phyloP scores from a whole-genome alignment of 2,888 invertebrate species.

The Lepeophtheirus nordmannii region DNA sequence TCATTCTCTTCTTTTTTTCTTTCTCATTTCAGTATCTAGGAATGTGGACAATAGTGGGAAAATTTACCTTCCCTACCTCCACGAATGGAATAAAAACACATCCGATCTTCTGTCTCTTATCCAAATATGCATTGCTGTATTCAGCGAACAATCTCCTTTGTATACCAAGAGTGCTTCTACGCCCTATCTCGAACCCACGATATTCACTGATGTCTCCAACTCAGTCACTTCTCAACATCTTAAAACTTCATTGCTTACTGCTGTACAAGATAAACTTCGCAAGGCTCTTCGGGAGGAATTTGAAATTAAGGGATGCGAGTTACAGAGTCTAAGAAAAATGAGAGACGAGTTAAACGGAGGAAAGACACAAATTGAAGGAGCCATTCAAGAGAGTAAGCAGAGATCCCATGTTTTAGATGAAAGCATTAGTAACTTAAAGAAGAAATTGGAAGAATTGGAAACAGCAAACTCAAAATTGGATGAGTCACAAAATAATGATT shows the following conservation, averaged over 20 bases:
- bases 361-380: conserved; percentile 59
- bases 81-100: conserved; percentile 55
- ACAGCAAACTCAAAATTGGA: conserved; percentile 58
- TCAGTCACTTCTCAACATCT: conserved; percentile 89
- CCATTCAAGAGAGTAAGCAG: conserved; percentile 56
- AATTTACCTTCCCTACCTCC: conserved; percentile 86
- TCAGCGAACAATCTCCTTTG: conserved; percentile 90
- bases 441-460: conserved; percentile 71
- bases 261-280: conserved; percentile 83
- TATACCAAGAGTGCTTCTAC: conserved; percentile 48
- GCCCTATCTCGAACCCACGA: conserved; percentile 24
- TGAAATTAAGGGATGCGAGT: conserved; percentile 75
- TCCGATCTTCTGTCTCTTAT: conserved; percentile 78
- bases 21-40: conserved; percentile 49
- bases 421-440: conserved; percentile 62
- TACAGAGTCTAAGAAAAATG: conserved; percentile 70
- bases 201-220: conserved; percentile 32
- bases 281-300: conserved; percentile 73
- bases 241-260: conserved; percentile 76
- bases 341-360: conserved; percentile 73
- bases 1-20: background rate
- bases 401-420: conserved; percentile 64
- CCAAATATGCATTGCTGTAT: conserved; percentile 75
- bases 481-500: conserved; percentile 25
- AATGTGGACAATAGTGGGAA: conserved; percentile 90